Evolutionary conservation across 2,113 vertebrate genomes (phyloP).

Genomic region (Pygoscelis adeliae): DNA sequence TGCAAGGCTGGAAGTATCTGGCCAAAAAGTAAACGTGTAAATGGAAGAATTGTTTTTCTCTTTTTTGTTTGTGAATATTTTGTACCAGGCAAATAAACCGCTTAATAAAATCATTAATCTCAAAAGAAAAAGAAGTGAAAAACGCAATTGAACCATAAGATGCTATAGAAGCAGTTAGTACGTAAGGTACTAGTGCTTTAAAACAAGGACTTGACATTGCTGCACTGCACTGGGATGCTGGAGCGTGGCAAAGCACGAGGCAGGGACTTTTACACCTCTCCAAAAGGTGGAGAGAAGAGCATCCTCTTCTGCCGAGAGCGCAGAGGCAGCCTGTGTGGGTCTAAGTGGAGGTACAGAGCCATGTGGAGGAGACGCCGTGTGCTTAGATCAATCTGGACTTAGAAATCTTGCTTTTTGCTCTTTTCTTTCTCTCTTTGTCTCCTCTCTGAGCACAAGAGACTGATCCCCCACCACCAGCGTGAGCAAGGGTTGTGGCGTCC

Average conservation of each 20-base stretch:
- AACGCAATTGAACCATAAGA: background rate
- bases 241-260: background rate
- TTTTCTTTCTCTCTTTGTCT: background rate
- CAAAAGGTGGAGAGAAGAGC: background rate
- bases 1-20: background rate
- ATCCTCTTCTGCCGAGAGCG: fast-evolving
- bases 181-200: background rate
- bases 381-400: background rate
- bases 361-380: fast-evolving
- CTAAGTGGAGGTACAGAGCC: background rate
- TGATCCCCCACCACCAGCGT: background rate
- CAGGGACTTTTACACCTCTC: background rate
- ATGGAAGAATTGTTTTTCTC: background rate
- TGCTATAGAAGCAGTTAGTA: background rate
- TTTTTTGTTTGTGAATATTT: background rate
- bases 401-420: background rate
- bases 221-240: background rate
- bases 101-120: background rate
- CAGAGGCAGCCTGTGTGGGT: background rate
- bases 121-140: background rate
- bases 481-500: background rate
- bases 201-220: background rate
- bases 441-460: background rate
- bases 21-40: background rate
- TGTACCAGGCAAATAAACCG: background rate